These are phyloP conservation scores for Cephus runcator DNA, from an alignment of 2,888 invertebrate species.

Conservation along the genomic window DNA sequence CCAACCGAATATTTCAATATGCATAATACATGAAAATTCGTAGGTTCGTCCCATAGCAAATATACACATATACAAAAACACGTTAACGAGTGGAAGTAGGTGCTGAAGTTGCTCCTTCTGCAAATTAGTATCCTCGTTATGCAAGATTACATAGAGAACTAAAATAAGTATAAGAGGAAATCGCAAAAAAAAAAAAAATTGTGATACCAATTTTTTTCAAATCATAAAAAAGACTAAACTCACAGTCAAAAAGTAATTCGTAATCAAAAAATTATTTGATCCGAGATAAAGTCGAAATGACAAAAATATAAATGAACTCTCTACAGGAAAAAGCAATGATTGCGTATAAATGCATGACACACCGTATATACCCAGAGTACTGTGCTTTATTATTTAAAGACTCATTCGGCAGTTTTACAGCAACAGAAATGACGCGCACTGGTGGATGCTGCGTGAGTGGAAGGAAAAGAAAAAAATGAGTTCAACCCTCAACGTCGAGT, in stretches of 20 bases:
- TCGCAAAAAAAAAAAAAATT: too few relatives aligned
- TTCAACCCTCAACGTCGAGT: neutral
- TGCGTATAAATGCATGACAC: neutral
- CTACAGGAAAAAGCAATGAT: neutral
- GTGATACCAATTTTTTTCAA: too few relatives aligned
- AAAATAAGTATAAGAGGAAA: too few relatives aligned
- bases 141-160: too few relatives aligned
- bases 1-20: neutral
- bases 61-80: too few relatives aligned
- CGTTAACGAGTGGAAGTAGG: too few relatives aligned
- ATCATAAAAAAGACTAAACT: too few relatives aligned
- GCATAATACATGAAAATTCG: neutral
- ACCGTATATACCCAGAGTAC: neutral
- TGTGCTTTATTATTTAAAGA: neutral
- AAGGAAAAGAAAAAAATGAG: neutral
- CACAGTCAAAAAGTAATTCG: neutral
- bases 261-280: neutral
- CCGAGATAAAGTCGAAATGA: neutral
- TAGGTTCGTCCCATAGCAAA: too few relatives aligned
- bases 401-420: neutral
- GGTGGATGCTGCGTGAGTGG: neutral
- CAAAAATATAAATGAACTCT: neutral
- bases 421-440: neutral
- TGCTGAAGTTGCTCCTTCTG: neutral
- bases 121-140: too few relatives aligned